Conservation (phyloP, 2,113 vertebrate species). For the Clarias magur region DNA sequence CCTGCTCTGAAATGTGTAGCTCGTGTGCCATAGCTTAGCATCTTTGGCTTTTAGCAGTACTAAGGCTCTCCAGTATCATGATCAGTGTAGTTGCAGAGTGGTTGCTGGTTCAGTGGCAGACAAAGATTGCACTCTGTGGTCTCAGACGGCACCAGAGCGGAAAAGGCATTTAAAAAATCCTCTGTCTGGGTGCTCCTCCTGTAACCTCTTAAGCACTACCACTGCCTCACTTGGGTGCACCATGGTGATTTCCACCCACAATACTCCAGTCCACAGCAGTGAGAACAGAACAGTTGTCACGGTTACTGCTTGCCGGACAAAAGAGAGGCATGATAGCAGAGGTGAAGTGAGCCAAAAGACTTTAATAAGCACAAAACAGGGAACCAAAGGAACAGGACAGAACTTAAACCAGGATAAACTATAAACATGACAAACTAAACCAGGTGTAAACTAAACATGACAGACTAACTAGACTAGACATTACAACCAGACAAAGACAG, state of each 20-base stretch:
- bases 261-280: slow-evolving; percentile 85
- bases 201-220: slow-evolving; percentile 79
- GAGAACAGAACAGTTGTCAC: no score
- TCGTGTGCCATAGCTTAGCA: slow-evolving; percentile 84
- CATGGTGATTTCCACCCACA: slow-evolving; percentile 80
- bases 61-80: slow-evolving; percentile 90
- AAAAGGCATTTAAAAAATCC: slow-evolving; percentile 93
- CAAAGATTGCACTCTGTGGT: slow-evolving; percentile 88
- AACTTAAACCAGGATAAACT: no score
- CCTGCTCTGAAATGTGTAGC: slow-evolving; percentile 90
- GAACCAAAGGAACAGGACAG: no score
- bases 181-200: slow-evolving; percentile 83
- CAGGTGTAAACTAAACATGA: no score
- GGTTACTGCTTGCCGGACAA: no score
- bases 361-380: no score
- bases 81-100: slow-evolving; percentile 92
- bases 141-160: slow-evolving; percentile 83
- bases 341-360: no score
- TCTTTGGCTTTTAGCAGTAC: slow-evolving; percentile 94
- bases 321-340: no score
- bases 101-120: slow-evolving; percentile 73
- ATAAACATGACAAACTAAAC: no score
- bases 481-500: no score
- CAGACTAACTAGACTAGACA: no score
- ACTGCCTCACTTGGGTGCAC: slow-evolving; percentile 92